Evolutionary conservation across 2,113 vertebrate species (phyloP), one percentile per base, ranked within the genome.

Genomic region (Pomatorhinus ruficollis): DNA sequence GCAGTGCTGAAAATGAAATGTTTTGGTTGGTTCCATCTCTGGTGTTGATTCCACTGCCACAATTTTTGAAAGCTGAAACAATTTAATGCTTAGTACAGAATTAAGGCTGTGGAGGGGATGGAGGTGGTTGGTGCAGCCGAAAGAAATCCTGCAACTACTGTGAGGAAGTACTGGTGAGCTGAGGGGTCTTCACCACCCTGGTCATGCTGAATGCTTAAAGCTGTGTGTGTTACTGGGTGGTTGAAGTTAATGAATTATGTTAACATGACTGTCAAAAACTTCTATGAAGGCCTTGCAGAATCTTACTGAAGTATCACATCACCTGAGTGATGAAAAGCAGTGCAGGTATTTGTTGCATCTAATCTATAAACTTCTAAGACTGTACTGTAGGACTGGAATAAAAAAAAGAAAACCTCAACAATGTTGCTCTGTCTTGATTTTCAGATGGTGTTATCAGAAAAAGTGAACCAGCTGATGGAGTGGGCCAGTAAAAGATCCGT

Each of bases 381-480:
- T 15, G 5, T 78, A 3, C 9, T 35, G 3, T 40, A 24, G 60
- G 65, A n/a, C 10, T 52, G 2, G n/a, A 19, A 18, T 11, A 37
- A 37, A 37, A 10, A 13, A 27, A 17, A 8, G 1, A 16, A 18
- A 39, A 37, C 14, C 35, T 8, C 7, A 69, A 63, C 10, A 8
- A 6, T 37, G 17, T 44, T 89, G 42, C 25, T 95, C 18, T 89
- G 53, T 2, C 93, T 96, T 95, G 69, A 4, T 76, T 96, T 96
- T 90, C 90, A 99, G 99, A 99, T 99, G 88, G 96, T 99, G 61
- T 96, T 99, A 47, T 99, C 99, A 33, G 99, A 99, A 95, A 99
- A 99, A 95, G 99, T 99, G 80, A 98, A 97, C 74, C 99, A 99
- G 95, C 97, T 99, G 89, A 99, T 99, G 99, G 99, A 99, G 60